Evolutionary conservation across 2,888 invertebrate species (phyloP), one percentile per base, ranked within the genome.

Genomic region (Thyatira batis): DNA sequence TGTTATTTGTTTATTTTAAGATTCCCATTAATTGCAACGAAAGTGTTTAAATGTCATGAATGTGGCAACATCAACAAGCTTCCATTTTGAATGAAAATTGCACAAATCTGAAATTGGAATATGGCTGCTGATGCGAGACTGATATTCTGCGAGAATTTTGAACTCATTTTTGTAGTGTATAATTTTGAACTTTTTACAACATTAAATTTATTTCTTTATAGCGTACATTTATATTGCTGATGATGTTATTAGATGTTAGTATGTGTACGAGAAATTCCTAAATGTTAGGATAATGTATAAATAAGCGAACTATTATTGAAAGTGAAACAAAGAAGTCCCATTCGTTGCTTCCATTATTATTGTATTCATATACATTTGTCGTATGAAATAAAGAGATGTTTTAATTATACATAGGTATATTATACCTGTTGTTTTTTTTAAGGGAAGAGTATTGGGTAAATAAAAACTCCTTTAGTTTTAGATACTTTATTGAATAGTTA

Each of bases 341-440:
- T 87, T 76, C 70, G 76, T 84, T 85, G 90, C 90, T 91, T 91
- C 90, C 90, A 89, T 80, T 63, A 66, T 65, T 69, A 82, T 79
- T 84, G 78, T 88, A 88, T 86, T 83, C 82, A 79, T 85, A 80
- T 86, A 87, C 80, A 85, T 82, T 82, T 83, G 79, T 82, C 80
- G 73, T 85, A 78, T 70, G 76, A 76, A 85, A 85, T 85, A 85
- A 87, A 88, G 69, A 81, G 66, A 81, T 79, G 78, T 85, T 85
- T 83, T 80, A 80, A 76, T 76, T 49, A 23, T 33, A 17, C 27
- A 44, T 27, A 10, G n/a, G n/a, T n/a, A n/a, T n/a, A n/a, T n/a
- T n/a, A n/a, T n/a, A 20, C 1, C 58, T 63, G 55, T 57, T 55
- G 57, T 67, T 72, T 65, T 21, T 20, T 17, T 39, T 50, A 45